Base-by-base conservation (phyloP, 2,113 vertebrate species). In the Trogon melanurus region DNA sequence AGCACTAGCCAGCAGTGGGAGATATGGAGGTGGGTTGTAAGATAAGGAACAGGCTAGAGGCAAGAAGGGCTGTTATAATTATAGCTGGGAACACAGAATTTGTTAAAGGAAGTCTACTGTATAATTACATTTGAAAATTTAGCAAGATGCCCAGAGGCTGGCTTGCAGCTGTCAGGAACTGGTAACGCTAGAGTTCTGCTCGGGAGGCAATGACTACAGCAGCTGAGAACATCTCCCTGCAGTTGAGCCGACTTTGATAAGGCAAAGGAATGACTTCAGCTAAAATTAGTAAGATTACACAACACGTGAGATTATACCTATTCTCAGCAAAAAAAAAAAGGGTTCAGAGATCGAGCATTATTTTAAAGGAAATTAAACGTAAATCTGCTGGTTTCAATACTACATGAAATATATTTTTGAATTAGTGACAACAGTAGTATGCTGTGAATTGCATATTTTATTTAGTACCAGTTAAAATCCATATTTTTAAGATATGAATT, bases 81-180 rank as follows among this genome's bases (percentile, higher is more conserved):
- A 97, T 95, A 98, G 97, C 85, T 83, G 90, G 94, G 96, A 98
- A 98, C 96, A 97, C 81, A 79, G 97, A 98, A 97, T 97, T 98
- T 98, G 98, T 97, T 98, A 97, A 97, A 97, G 98, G 97, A 98
- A 98, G 98, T 98, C 97, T 98, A 98, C 96, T 98, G 97, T 97
- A 97, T 98, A 98, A 98, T 98, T 98, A 98, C 97, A 98, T 98
- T 97, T 97, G 97, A 98, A 98, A 98, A 98, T 98, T 98, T 97
- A 98, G 98, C 97, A 98, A 98, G 95, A 98, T 98, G 98, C 98
- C 98, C 96, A 98, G 97, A 98, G 98, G 98, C 97, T 98, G 97
- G 97, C 95, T 98, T 94, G 96, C 98, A 98, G 98, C 98, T 98
- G 98, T 98, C 97, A 98, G 91, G 95, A 98, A 97, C 97, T 96